phyloP scores from a whole-genome alignment of 2,113 vertebrate genomes.

The Drymodes brunneopygia region DNA sequence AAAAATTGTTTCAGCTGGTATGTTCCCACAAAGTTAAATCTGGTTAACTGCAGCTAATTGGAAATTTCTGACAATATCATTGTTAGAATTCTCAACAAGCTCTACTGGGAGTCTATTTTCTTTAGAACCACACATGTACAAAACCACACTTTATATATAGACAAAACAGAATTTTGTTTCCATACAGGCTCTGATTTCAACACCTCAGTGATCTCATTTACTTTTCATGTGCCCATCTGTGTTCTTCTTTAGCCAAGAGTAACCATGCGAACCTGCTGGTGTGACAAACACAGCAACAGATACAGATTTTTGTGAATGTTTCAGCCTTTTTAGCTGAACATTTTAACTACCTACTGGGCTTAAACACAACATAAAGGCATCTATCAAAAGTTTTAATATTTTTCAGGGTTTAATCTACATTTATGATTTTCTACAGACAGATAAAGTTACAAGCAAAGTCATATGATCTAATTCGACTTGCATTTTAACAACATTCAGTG shows the following conservation, averaged over 20 bases:
- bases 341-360: background rate
- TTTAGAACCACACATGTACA: background rate
- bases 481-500: background rate
- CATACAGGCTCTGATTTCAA: background rate
- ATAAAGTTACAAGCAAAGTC: background rate
- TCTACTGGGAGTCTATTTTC: background rate
- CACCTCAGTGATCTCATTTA: background rate
- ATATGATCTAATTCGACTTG: background rate
- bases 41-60: background rate
- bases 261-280: background rate
- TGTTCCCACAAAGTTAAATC: background rate
- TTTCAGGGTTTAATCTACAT: background rate
- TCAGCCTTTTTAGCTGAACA: background rate
- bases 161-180: background rate
- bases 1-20: background rate
- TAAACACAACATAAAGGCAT: background rate
- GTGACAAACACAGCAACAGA: background rate
- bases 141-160: background rate
- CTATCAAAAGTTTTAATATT: background rate
- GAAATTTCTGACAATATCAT: background rate
- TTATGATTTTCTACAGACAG: background rate
- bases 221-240: background rate
- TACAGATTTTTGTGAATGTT: background rate
- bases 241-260: background rate
- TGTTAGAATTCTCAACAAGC: background rate